These are phyloP conservation scores for Marasmarcha lunaedactyla DNA, from an alignment of 2,888 invertebrate species.

Conservation along the genomic window DNA sequence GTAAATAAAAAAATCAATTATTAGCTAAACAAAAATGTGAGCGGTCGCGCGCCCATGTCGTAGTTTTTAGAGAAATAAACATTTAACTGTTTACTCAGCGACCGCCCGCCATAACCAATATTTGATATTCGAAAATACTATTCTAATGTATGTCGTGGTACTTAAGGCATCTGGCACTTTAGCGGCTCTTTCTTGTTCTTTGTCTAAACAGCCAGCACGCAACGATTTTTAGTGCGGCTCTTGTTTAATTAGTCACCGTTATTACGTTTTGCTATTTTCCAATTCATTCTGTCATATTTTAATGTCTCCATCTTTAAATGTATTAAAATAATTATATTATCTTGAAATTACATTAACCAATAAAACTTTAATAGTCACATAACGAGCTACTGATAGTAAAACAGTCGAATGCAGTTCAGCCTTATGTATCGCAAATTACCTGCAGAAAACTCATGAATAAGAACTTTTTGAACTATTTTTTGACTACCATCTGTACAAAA, in stretches of 20 bases:
- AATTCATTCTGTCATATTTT: too few species aligned
- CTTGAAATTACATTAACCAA: too few species aligned
- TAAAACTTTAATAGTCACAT: neutral
- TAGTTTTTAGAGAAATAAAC: slow-evolving; percentile 67
- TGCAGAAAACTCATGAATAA: too few species aligned
- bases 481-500: too few species aligned
- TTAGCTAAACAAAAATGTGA: slow-evolving; percentile 62
- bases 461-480: too few species aligned
- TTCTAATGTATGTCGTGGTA: slow-evolving; percentile 63
- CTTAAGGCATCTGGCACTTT: slow-evolving; percentile 44
- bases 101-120: slow-evolving; percentile 62
- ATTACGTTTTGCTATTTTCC: too few species aligned
- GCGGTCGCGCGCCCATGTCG: slow-evolving; percentile 53
- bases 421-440: too few species aligned
- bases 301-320: too few species aligned
- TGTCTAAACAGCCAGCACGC: neutral
- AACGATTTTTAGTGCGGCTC: neutral
- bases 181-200: slow-evolving; percentile 45
- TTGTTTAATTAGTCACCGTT: neutral
- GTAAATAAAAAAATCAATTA: slow-evolving; percentile 63
- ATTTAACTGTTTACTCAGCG: slow-evolving; percentile 60
- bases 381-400: neutral
- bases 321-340: too few species aligned
- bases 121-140: slow-evolving; percentile 68
- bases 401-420: too few species aligned